Base-by-base conservation (phyloP, 2,113 vertebrate genomes). In the Rhabdomys dilectus region DNA sequence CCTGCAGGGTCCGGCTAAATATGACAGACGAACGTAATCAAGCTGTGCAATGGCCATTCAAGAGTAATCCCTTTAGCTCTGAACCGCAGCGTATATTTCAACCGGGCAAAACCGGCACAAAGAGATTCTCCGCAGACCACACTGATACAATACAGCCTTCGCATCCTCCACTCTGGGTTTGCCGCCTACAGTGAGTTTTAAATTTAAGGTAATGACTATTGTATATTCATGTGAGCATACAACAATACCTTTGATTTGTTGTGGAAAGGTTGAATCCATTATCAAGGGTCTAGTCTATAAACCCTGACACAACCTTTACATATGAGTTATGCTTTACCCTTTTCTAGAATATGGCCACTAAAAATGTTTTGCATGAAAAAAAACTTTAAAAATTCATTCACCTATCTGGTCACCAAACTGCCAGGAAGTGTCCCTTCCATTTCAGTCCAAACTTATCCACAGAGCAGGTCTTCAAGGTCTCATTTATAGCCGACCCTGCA, bases 11-110 rank as follows among this genome's bases (percentile, higher is more conserved):
- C 98, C 98, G 97, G 98, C 99, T 99, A 99, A 99, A 99, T 97
- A 97, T 99, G 99, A 99, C 99, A 99, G 99, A 99, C 98, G 99
- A 98, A 98, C 98, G 98, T 99, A 99, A 99, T 99, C 99, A 99
- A 99, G 99, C 98, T 99, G 99, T 98, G 97, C 99, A 98, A 99
- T 99, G 99, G 99, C 99, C 99, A 99, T 99, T 99, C 99, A 98
- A 98, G 99, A 99, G 98, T 98, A 99, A 99, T 99, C 98, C 98
- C 98, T 99, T 99, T 98, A 99, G 99, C 98, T 99, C 99, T 99
- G 99, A 99, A 98, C 98, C 98, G 98, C 97, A 97, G 96, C 98
- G 95, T 98, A 99, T 99, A 99, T 99, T 99, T 99, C 98, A 99
- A 97, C 98, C 97, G 96, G 98, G 98, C 97, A 97, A 98, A 98